A percentile compares a stretch with the other conserved stretches of the same genome.
Evolutionary conservation across 2,888 invertebrate species (phyloP).

Genomic region (Chalcis sispes): DNA sequence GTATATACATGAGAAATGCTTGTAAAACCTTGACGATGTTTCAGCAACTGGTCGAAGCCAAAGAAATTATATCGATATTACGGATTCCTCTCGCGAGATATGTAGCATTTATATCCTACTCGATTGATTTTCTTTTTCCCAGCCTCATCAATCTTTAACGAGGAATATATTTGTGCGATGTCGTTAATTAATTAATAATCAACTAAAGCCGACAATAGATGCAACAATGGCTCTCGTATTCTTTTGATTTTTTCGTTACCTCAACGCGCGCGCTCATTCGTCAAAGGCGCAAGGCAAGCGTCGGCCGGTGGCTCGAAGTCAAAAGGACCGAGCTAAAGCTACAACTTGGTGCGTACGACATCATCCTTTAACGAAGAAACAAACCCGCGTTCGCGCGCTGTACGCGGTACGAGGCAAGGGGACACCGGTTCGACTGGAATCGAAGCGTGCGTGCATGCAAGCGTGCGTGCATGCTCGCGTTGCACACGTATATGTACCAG

Average conservation of each 20-base stretch:
- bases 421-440: conserved; percentile 72
- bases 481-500: not conserved
- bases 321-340: conserved; percentile 17
- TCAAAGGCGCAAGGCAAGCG: not conserved
- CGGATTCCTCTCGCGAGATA: not conserved
- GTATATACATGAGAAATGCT: conserved; percentile 52
- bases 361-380: conserved; percentile 44
- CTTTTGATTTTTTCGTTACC: not conserved
- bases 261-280: not conserved
- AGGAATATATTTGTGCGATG: no score
- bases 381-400: conserved; percentile 10
- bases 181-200: no score
- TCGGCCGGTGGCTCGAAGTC: conserved; percentile 1
- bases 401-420: conserved; percentile 9
- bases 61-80: conserved; percentile 35
- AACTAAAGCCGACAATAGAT: no score
- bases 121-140: not conserved
- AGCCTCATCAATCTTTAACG: no score
- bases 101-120: not conserved
- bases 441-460: conserved; percentile 59
- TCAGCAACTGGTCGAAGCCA: not conserved
- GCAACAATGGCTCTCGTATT: no score
- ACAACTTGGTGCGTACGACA: no score
- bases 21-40: conserved; percentile 45
- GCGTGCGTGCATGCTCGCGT: not conserved